Base-by-base conservation (phyloP, 2,113 vertebrate species). In the Centropus bengalensis region DNA sequence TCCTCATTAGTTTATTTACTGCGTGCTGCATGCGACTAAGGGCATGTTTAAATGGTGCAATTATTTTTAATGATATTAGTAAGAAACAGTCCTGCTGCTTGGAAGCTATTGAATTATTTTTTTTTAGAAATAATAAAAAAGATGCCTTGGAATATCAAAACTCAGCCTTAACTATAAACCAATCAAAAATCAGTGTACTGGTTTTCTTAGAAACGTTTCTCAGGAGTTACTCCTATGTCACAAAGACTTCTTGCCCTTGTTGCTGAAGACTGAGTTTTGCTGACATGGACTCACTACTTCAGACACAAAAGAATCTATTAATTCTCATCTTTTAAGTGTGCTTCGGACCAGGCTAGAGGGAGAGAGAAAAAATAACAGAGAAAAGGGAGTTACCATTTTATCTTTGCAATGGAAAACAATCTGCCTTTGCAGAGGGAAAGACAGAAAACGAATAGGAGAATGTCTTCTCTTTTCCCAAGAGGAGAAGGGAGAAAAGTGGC, bases 161-260 rank as follows among this genome's bases (percentile, higher is more conserved):
- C 33, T 8, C 82, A 87, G 45, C 7, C 19, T 76, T 73, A 33
- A 66, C 3, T 28, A 38, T 45, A 79, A 79, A 58, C 14, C 8
- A 66, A 42, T 27, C n/a, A 47, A 42, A 66, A 76, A 42, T 23
- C 0, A 0, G 2, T 2, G 2, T 27, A 24, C 44, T 69, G 15
- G 5, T 87, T 80, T 79, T 67, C 42, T 91, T 42, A 69, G 30
- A 67, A 86, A 33, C 33, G 30, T 75, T 95, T 94, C 30, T 36
- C 69, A 62, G 27, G 54, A 87, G 92, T 94, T 92, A 58, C 55
- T 82, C 13, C 42, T 63, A 79, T 91, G 47, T 80, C 89, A 80
- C 49, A 73, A 56, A n/a, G 77, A 33, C 42, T 81, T 81, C 38
- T 59, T 67, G 66, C 23, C 26, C 11, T 49, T 79, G 56, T 67